Evolutionary conservation across 2,888 invertebrate species (phyloP).

Genomic region (Tachina lurida): DNA sequence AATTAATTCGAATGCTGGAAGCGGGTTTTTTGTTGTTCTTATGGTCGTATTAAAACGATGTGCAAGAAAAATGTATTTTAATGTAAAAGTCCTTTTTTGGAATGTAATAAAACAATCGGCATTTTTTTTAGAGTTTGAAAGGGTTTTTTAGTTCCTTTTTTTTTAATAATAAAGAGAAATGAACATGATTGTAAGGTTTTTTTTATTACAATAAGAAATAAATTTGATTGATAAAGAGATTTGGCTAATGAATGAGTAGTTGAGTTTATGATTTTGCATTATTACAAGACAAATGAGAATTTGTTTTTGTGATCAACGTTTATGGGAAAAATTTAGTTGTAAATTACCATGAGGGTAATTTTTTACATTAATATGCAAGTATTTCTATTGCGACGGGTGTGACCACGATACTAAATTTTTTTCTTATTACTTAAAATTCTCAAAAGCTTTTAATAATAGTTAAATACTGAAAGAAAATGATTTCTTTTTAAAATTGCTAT

Average conservation of each 20-base stretch:
- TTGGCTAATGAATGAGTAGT: neutral
- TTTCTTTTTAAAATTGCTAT: no score
- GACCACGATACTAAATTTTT: no score
- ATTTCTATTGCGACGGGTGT: no score
- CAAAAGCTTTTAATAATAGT: no score
- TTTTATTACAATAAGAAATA: neutral
- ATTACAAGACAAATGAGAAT: no score
- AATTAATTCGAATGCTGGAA: neutral
- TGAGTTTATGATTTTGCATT: neutral
- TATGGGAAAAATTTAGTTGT: no score
- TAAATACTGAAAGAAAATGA: no score
- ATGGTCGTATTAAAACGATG: neutral
- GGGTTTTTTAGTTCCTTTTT: neutral
- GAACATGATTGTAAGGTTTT: neutral
- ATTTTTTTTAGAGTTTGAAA: neutral
- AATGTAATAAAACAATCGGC: neutral
- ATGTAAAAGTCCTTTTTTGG: neutral
- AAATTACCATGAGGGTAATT: no score
- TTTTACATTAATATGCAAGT: no score
- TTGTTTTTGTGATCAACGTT: no score
- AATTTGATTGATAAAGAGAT: conserved; percentile 12
- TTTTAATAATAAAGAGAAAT: no score
- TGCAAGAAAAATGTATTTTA: neutral
- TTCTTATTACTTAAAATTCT: no score
- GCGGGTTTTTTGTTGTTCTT: neutral